Base-by-base conservation (phyloP, 2,888 invertebrate species). In the Barypeithes pellucidus region DNA sequence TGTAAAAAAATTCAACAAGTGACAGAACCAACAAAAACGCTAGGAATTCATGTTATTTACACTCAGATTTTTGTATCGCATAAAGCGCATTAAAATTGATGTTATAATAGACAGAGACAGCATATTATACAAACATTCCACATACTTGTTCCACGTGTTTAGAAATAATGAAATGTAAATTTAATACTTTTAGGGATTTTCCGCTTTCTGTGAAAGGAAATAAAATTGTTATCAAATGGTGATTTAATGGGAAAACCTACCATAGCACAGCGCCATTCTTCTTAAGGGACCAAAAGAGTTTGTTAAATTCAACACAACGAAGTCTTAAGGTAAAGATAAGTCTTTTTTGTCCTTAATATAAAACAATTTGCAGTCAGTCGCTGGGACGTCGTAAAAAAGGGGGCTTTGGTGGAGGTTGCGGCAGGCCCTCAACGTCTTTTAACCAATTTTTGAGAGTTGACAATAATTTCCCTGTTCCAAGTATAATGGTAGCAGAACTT, bases 401-500 rank as follows among this genome's bases (percentile, higher is more conserved):
- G 76, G 72, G 75, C 22, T 69, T 72, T 9, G 78, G 77, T 4
- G 75, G 73, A 36, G 67, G 72, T 41, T 73, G 63, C 24, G 67
- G 57, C 54, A 16, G 20, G 9, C 41, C 45, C 86, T 93, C 94
- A 94, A 90, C 95, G 95, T 94, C 95, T 94, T 88, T 95, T 95
- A 83, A 95, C 95, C 85, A 95, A 90, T 89, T 95, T 95, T 87
- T 95, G 95, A 87, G 95, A 95, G 89, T 95, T 95, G 89, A 95
- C 92, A 88, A 95, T 93, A 87, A 95, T 95, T 89, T 95, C 95
- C 88, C 93, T 92, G 88, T 94, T 95, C 95, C 95, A 95, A 89
- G 94, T 94, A 91, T 94, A 94, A 87, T 91, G 92, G 91, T 94
- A 94, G 88, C 91, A 91, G 91, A 92, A 93, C 89, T 88, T 89